phyloP scores from a whole-genome alignment of 2,113 vertebrate genomes.

The Neodontobutis hainanensis region DNA sequence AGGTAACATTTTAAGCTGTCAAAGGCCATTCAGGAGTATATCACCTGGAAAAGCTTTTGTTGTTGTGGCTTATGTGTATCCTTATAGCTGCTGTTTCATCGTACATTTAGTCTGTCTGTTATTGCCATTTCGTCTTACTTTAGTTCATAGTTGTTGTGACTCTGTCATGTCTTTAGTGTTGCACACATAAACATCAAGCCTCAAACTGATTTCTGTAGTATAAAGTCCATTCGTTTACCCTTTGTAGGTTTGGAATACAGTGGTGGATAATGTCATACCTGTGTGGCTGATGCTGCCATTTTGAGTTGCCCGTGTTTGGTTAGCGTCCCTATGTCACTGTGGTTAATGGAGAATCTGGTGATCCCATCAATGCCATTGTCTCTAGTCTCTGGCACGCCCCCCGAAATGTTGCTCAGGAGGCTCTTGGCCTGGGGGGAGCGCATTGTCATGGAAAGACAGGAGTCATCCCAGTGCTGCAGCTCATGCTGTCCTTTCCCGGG shows the following conservation, averaged over 20 bases:
- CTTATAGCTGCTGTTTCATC: constrained; percentile 37
- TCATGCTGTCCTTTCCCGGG: constrained; percentile 96
- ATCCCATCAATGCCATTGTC: constrained; percentile 79
- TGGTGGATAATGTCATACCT: constrained; percentile 73
- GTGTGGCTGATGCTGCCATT: constrained; percentile 77
- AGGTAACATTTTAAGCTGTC: constrained; percentile 66
- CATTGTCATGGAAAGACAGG: constrained; percentile 91
- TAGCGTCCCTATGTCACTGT: constrained; percentile 77
- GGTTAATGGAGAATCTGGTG: constrained; percentile 76
- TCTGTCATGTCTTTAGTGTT: constrained; percentile 57
- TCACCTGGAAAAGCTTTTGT: constrained; percentile 38
- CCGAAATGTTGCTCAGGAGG: constrained; percentile 73
- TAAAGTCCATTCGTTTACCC: constrained; percentile 42
- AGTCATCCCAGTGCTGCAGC: constrained; percentile 89
- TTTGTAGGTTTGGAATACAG: constrained; percentile 57
- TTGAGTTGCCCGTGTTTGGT: constrained; percentile 77
- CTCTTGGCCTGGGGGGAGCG: constrained; percentile 69
- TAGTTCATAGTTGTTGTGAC: constrained; percentile 45
- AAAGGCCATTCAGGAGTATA: constrained; percentile 46
- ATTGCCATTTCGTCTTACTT: constrained; percentile 81
- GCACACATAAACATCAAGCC: constrained; percentile 85
- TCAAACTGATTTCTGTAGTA: constrained; percentile 57
- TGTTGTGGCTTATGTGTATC: constrained; percentile 21
- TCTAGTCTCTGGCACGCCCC: constrained; percentile 76
- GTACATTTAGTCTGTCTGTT: constrained; percentile 64